Base-by-base conservation (phyloP, 2,888 invertebrate genomes). In the Mythimna pallens region DNA sequence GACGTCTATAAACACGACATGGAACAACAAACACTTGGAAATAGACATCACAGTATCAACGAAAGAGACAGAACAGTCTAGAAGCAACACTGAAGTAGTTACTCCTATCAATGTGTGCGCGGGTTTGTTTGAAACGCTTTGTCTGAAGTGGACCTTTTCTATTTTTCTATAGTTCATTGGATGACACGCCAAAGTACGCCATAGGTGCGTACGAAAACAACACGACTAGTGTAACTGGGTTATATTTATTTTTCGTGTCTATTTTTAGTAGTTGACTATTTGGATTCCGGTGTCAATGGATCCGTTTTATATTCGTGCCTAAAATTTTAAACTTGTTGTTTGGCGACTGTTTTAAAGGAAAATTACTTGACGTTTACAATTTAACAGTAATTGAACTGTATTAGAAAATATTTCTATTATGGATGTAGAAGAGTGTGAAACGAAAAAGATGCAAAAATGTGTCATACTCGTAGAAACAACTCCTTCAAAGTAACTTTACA, bases 221-320 rank as follows among this genome's bases (percentile, higher is more conserved):
- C 65, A 68, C 66, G 55, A 73, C 54, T 71, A 43, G 61, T 76
- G 64, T 67, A 87, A 83, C 73, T 87, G 67, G 86, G 86, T 78
- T 86, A 85, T 83, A 80, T 86, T 82, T 86, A 73, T 78, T 86
- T 85, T 78, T 81, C 65, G 57, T 84, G 30, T 70, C 86, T 84
- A 84, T 84, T 77, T 86, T 84, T 84, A 78, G 83, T 70, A 70
- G 76, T 70, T 67, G 74, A 63, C 66, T 69, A 84, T 80, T 86
- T 73, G 64, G 52, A 81, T 86, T 73, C 83, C 72, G 75, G 77
- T 78, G 83, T 81, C 78, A 77, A 62, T 74, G 82, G 72, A 72
- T 63, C 80, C 76, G 69, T 72, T 81, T 65, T 54, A 52, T 22
- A 65, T 64, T 74, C 86, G 85, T 85, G 86, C n/a, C 36, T 65